Percentiles rank a stretch among this genome's conserved stretches.
Conservation (phyloP, 2,797 vertebrate genomes). For the Numenius phaeopus region DNA sequence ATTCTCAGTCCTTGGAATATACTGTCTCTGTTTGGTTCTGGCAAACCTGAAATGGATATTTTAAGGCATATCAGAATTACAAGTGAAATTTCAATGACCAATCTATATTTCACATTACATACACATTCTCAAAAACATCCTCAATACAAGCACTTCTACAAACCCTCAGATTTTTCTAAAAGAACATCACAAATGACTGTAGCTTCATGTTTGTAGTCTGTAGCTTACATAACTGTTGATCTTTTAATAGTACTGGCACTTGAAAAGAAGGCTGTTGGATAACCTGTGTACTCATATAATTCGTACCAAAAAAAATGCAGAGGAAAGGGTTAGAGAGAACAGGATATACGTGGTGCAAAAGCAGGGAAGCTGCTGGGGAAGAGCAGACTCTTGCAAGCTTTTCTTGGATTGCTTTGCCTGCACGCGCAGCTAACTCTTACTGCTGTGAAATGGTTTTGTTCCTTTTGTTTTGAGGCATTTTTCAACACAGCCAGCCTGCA, state of each 20-base stretch:
- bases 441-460: not conserved
- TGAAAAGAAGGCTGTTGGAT: not conserved
- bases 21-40: conserved; percentile 89
- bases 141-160: not conserved
- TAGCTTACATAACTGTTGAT: not conserved
- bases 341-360: not conserved
- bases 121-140: not conserved
- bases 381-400: not conserved
- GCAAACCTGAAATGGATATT: conserved; percentile 84
- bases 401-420: not conserved
- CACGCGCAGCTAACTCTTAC: fast-evolving
- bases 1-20: conserved; percentile 87
- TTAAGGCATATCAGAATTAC: not conserved
- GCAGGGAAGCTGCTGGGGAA: not conserved
- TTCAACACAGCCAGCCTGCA: not conserved
- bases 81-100: not conserved
- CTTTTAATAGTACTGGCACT: not conserved
- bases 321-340: not conserved
- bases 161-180: not conserved
- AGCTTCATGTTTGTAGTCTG: not conserved
- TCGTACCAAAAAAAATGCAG: not conserved
- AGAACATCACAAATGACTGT: not conserved
- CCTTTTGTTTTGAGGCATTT: not conserved
- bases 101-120: not conserved
- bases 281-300: not conserved